A percentile compares a stretch with the other conserved stretches of the same genome.
phyloP scores from a whole-genome alignment of 2,113 vertebrate genomes.

The Myxocyprinus asiaticus region DNA sequence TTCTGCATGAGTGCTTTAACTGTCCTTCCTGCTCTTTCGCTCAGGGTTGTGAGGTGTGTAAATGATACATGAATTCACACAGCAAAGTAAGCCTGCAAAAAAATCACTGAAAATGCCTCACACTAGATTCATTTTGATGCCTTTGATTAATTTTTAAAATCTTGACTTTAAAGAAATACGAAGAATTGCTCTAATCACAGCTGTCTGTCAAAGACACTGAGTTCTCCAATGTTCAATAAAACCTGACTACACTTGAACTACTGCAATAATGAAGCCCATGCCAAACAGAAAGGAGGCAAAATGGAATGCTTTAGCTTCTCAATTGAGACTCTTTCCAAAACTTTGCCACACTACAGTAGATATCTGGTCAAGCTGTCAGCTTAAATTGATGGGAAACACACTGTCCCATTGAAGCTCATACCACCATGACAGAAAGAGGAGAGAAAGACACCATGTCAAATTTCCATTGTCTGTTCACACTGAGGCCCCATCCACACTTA shows the following conservation, averaged over 20 bases:
- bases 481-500: too few relatives aligned
- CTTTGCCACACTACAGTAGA: slow-evolving; percentile 16
- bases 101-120: neutral
- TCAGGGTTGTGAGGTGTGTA: slow-evolving; percentile 6
- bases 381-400: slow-evolving; percentile 30
- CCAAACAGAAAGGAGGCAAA: neutral
- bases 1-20: slow-evolving; percentile 9
- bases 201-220: slow-evolving; percentile 31
- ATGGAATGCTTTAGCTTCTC: slow-evolving; percentile 24
- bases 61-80: neutral
- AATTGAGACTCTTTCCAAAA: slow-evolving; percentile 11
- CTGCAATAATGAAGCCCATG: slow-evolving; percentile 7
- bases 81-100: slow-evolving; percentile 7
- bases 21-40: neutral
- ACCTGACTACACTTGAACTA: neutral
- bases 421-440: neutral
- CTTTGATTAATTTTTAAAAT: slow-evolving; percentile 51
- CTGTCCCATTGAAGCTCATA: slow-evolving; percentile 22
- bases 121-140: neutral
- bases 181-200: slow-evolving; percentile 40
- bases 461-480: neutral
- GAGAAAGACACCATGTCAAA: neutral
- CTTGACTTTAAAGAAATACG: neutral
- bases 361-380: slow-evolving; percentile 25
- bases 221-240: slow-evolving; percentile 18